Percentiles rank a stretch among this genome's conserved stretches.
Evolutionary conservation across 2,113 vertebrate genomes (phyloP).

Genomic region (Megalops atlanticus): DNA sequence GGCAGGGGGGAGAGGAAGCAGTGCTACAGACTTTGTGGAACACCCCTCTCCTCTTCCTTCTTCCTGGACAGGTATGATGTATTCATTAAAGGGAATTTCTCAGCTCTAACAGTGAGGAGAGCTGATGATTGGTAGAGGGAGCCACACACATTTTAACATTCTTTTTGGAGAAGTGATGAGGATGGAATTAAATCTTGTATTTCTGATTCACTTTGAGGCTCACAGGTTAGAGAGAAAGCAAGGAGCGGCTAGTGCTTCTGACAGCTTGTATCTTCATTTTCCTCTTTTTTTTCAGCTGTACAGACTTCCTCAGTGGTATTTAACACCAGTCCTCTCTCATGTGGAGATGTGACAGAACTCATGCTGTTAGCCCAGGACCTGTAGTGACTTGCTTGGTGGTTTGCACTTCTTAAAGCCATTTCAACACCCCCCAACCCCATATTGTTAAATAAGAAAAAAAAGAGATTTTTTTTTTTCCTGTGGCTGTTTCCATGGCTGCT

Average conservation of each 20-base stretch:
- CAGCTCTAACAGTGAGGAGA: background rate
- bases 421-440: constrained; percentile 12
- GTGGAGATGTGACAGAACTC: background rate
- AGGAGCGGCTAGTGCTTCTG: background rate
- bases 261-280: background rate
- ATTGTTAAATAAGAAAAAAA: constrained; percentile 35
- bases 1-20: background rate
- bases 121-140: background rate
- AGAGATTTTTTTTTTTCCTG: constrained; percentile 71
- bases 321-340: constrained; percentile 9
- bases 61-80: background rate
- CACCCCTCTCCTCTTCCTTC: background rate
- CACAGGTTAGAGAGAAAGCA: background rate
- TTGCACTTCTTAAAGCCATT: constrained; percentile 37
- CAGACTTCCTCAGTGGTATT: background rate
- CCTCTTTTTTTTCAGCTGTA: background rate
- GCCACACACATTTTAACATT: background rate
- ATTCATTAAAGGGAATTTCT: background rate
- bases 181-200: background rate
- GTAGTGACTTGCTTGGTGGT: background rate
- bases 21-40: background rate
- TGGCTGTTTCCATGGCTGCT: constrained; percentile 83
- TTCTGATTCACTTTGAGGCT: background rate
- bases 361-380: background rate
- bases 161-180: background rate